Evolutionary conservation across 1,140 invertebrate genomes (phyloP).

Genomic region (Musca vetustissima): DNA sequence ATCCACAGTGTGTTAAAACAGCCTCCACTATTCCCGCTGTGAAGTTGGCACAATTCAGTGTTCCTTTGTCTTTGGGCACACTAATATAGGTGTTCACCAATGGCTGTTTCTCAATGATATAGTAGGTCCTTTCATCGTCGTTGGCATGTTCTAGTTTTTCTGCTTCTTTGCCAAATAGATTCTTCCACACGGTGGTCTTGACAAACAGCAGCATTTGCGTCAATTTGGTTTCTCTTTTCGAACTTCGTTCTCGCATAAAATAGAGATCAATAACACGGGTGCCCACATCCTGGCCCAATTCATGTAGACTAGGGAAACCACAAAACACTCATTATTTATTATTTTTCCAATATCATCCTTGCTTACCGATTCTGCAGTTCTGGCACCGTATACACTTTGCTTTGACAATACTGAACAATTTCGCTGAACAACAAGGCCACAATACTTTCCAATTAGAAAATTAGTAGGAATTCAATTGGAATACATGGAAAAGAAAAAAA

Average conservation of each 20-base stretch:
- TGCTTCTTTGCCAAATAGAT: conserved; percentile 95
- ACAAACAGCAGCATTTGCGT: conserved; percentile 95
- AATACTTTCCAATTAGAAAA: conserved; percentile 63
- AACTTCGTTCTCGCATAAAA: conserved; percentile 88
- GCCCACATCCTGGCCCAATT: conserved; percentile 94
- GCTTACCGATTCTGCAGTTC: conserved; percentile 73
- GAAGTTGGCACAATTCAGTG: conserved; percentile 97
- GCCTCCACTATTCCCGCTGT: conserved; percentile 97
- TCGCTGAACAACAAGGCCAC: conserved; percentile 97
- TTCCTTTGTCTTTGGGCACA: conserved; percentile 96
- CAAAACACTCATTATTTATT: background rate
- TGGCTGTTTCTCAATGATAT: conserved; percentile 98
- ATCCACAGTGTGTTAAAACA: conserved; percentile 87
- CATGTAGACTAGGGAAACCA: conserved; percentile 72
- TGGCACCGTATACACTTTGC: conserved; percentile 89
- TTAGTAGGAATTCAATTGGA: too few species aligned
- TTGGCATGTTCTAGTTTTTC: conserved; percentile 98
- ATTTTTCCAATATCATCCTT: background rate
- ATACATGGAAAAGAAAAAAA: too few species aligned
- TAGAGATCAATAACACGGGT: conserved; percentile 90
- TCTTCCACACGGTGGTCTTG: conserved; percentile 96
- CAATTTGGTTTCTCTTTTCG: conserved; percentile 94
- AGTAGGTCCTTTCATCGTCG: conserved; percentile 96
- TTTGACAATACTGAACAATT: conserved; percentile 97
- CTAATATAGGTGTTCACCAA: conserved; percentile 96